A percentile compares a stretch with the other conserved stretches of the same genome.
Conservation (phyloP, 2,113 vertebrate genomes). For the Sardina pilchardus region DNA sequence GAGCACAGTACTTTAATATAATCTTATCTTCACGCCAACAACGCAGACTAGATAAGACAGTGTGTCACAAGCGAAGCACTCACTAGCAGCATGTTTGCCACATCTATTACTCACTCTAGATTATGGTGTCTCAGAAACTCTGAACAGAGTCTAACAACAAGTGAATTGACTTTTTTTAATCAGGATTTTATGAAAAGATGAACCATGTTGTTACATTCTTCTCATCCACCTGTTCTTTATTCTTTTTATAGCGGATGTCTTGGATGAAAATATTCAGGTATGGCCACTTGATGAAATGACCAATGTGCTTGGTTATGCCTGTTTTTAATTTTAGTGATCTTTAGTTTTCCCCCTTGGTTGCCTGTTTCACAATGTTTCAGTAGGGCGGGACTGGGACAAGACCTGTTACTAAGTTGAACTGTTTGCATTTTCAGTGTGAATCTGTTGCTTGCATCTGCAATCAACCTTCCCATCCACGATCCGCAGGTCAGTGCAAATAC, state of each 20-base stretch:
- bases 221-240: conserved; percentile 15
- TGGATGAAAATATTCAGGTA: conserved; percentile 74
- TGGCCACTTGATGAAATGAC: conserved; percentile 48
- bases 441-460: conserved; percentile 79
- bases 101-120: neutral
- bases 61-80: neutral
- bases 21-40: neutral
- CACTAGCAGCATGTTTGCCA: neutral
- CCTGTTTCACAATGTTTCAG: neutral
- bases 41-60: neutral
- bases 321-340: neutral
- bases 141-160: no score
- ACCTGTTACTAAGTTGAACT: neutral
- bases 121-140: neutral
- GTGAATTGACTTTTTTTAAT: neutral
- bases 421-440: conserved; percentile 66
- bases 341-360: neutral
- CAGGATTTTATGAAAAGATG: neutral
- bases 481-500: conserved; percentile 73
- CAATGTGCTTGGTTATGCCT: conserved; percentile 27
- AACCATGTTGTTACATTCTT: neutral
- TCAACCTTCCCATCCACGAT: conserved; percentile 79
- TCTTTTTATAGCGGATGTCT: conserved; percentile 69
- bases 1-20: neutral
- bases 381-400: neutral